A percentile compares a stretch with the other conserved stretches of the same genome.
phyloP scores from a whole-genome alignment of 2,113 vertebrate species.

The Nothoprocta perdicaria region DNA sequence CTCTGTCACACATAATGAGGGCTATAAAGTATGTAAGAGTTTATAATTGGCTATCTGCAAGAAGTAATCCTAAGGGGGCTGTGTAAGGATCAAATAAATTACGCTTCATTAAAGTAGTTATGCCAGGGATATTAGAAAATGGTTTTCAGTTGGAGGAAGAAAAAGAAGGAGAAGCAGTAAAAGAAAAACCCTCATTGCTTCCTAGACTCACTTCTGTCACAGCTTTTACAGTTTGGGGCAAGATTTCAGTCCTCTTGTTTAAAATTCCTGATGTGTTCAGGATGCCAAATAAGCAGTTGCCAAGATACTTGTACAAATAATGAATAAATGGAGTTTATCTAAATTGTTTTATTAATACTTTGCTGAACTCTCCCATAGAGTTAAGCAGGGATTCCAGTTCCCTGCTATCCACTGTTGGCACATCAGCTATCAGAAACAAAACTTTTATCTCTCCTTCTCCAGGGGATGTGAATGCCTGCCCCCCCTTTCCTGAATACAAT shows the following conservation, averaged over 20 bases:
- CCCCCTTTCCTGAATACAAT: background rate
- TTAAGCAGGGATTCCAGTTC: conserved; percentile 49
- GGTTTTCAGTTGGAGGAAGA: conserved; percentile 58
- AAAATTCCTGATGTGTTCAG: conserved; percentile 44
- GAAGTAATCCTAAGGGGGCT: conserved; percentile 55
- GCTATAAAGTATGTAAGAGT: conserved; percentile 64
- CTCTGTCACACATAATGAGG: conserved; percentile 67
- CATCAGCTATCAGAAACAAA: conserved; percentile 34
- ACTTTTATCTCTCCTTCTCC: conserved; percentile 30
- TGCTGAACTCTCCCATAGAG: conserved; percentile 29
- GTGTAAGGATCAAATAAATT: conserved; percentile 73
- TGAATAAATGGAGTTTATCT: conserved; percentile 48
- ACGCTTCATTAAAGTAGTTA: conserved; percentile 69
- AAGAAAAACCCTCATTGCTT: background rate
- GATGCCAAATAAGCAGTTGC: conserved; percentile 34
- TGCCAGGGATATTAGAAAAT: conserved; percentile 60
- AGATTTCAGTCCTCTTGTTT: conserved; percentile 21
- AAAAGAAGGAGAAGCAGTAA: conserved; percentile 11
- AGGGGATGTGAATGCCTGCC: background rate
- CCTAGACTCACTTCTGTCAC: conserved; percentile 22
- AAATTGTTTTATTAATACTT: conserved; percentile 60
- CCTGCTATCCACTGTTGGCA: background rate
- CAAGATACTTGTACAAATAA: conserved; percentile 59
- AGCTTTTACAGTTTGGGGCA: conserved; percentile 1
- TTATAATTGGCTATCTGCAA: conserved; percentile 69